Conservation (phyloP, 2,113 vertebrate genomes). For the Pitta sordida region DNA sequence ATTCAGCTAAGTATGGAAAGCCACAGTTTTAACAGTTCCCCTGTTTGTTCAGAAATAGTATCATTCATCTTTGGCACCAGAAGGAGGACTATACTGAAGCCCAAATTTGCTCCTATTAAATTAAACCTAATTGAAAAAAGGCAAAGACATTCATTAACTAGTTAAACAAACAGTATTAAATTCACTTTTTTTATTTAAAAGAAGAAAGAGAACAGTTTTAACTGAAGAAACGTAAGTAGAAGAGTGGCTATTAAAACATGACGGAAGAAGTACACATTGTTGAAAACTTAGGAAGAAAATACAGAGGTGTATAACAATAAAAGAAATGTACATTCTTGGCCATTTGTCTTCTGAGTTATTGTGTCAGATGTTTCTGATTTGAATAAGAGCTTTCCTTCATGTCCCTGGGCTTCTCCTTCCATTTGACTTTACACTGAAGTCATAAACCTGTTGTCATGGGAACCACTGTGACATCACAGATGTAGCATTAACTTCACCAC, state of each 20-base stretch:
- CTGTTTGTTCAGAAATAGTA: conserved; percentile 56
- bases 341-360: background rate
- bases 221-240: background rate
- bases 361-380: conserved; percentile 49
- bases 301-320: conserved; percentile 33
- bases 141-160: conserved; percentile 7
- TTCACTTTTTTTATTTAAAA: conserved; percentile 36
- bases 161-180: conserved; percentile 45
- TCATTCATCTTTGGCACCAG: conserved; percentile 34
- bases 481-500: conserved; percentile 42
- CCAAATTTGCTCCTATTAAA: conserved; percentile 57
- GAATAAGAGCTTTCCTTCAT: conserved; percentile 19
- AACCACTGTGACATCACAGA: conserved; percentile 48
- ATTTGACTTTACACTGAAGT: conserved; percentile 43
- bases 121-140: conserved; percentile 61
- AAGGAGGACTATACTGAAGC: conserved; percentile 15
- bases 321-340: conserved; percentile 39
- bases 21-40: conserved; percentile 31
- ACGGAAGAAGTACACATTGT: background rate
- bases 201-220: conserved; percentile 20
- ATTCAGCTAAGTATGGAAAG: conserved; percentile 45
- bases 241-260: conserved; percentile 4
- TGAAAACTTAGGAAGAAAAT: conserved; percentile 36
- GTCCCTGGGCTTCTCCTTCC: conserved; percentile 19
- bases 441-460: conserved; percentile 39